Percentiles rank a stretch among this genome's conserved stretches.
phyloP scores from a whole-genome alignment of 2,888 invertebrate species.

The Congeria kusceri region DNA sequence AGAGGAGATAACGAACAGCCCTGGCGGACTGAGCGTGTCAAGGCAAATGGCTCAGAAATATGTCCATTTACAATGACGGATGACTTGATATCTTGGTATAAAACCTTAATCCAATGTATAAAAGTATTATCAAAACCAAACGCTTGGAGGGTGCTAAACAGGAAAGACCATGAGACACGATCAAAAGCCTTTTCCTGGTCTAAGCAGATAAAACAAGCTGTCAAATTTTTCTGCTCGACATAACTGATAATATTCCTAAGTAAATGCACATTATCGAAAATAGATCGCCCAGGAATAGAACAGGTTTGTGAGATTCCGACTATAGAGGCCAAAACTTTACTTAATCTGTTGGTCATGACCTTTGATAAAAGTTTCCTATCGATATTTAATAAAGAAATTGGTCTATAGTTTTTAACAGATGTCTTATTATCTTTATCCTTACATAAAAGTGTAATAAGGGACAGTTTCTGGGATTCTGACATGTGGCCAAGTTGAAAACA shows the following conservation, averaged over 20 bases:
- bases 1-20: conserved; percentile 54
- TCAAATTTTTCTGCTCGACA: conserved; percentile 50
- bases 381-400: conserved; percentile 64
- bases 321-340: conserved; percentile 38
- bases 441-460: conserved; percentile 55
- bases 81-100: conserved; percentile 57
- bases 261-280: conserved; percentile 61
- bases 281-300: no score
- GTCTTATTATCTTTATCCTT: conserved; percentile 51
- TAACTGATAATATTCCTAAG: conserved; percentile 51
- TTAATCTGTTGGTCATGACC: conserved; percentile 50
- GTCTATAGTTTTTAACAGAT: conserved; percentile 62
- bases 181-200: conserved; percentile 71
- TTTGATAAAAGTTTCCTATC: conserved; percentile 67
- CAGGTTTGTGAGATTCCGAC: conserved; percentile 64
- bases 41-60: conserved; percentile 44
- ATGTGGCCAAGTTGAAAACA: no score
- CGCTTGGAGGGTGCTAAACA: conserved; percentile 50
- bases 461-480: no score
- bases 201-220: conserved; percentile 53
- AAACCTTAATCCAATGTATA: conserved; percentile 59
- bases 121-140: conserved; percentile 64
- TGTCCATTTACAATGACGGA: conserved; percentile 51
- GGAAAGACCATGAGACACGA: conserved; percentile 56
- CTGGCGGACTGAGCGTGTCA: conserved; percentile 49